Conservation (phyloP, 2,113 vertebrate genomes). For the Guaruba guarouba region DNA sequence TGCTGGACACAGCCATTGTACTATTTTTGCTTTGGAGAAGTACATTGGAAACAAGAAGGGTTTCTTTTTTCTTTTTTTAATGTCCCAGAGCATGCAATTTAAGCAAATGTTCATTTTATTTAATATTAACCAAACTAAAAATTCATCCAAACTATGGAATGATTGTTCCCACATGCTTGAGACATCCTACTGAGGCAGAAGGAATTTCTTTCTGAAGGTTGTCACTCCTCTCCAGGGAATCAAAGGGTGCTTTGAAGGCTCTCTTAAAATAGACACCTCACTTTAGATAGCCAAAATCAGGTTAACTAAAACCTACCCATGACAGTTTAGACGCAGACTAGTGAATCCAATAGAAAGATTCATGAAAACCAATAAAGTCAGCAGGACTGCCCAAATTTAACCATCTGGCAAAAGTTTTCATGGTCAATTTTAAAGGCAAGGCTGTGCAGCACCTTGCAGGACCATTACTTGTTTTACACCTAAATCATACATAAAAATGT, state of each 20-base stretch:
- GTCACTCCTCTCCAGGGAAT: not conserved
- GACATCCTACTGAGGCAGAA: not conserved
- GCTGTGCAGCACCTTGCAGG: conserved; percentile 8
- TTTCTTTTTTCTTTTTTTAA: not conserved
- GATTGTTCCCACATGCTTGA: not conserved
- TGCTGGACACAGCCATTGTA: not conserved
- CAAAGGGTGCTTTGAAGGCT: not conserved
- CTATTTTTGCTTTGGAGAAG: not conserved
- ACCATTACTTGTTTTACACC: conserved; percentile 17
- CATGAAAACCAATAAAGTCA: not conserved
- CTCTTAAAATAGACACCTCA: not conserved
- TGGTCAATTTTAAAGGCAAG: conserved; percentile 28
- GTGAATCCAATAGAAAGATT: not conserved
- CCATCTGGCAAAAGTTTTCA: not conserved
- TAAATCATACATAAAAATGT: conserved; percentile 14
- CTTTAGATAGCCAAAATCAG: not conserved
- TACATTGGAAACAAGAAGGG: not conserved
- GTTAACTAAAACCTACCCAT: not conserved
- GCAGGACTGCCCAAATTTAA: not conserved
- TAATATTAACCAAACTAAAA: not conserved
- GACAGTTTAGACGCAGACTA: not conserved
- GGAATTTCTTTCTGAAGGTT: not conserved
- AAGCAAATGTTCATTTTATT: not conserved
- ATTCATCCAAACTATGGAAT: not conserved
- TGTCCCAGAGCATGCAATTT: not conserved